phyloP scores from a whole-genome alignment of 1,140 invertebrate genomes.

The Parapsyche elsis region DNA sequence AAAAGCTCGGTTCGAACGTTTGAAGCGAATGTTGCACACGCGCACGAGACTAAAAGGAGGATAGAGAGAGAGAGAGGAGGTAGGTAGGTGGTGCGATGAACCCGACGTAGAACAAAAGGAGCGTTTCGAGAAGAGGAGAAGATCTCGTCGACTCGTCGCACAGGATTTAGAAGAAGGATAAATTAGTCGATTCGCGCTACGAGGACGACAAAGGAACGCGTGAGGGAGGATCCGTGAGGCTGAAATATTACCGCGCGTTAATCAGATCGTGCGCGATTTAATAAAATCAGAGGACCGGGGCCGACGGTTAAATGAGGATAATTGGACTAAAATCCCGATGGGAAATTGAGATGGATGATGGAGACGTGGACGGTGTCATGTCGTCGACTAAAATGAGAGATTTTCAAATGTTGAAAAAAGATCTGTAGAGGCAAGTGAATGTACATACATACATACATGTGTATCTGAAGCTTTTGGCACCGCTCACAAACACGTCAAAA shows the following conservation, averaged over 20 bases:
- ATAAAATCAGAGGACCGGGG: not conserved
- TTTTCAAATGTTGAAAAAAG: not conserved
- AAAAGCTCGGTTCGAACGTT: not conserved
- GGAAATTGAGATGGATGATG: conserved; percentile 18
- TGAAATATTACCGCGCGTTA: not conserved
- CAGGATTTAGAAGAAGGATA: conserved; percentile 9
- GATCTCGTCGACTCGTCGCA: not conserved
- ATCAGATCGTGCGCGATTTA: conserved; percentile 15
- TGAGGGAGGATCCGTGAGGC: not conserved
- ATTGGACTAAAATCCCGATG: conserved; percentile 8
- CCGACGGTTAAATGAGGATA: conserved; percentile 10
- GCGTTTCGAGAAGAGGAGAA: not conserved
- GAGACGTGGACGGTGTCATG: not conserved
- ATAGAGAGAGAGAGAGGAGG: not conserved
- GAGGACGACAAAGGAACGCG: not conserved
- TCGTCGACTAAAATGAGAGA: not conserved
- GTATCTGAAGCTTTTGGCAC: no score
- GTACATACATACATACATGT: no score
- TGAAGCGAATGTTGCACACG: not conserved
- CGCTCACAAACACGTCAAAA: no score
- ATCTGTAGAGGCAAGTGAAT: no score
- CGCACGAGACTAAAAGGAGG: not conserved
- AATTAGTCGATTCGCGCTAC: not conserved
- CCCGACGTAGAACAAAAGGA: conserved; percentile 14
- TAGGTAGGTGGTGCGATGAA: conserved; percentile 13